phyloP scores from a whole-genome alignment of 2,888 invertebrate genomes.

The Aporophyla nigra region DNA sequence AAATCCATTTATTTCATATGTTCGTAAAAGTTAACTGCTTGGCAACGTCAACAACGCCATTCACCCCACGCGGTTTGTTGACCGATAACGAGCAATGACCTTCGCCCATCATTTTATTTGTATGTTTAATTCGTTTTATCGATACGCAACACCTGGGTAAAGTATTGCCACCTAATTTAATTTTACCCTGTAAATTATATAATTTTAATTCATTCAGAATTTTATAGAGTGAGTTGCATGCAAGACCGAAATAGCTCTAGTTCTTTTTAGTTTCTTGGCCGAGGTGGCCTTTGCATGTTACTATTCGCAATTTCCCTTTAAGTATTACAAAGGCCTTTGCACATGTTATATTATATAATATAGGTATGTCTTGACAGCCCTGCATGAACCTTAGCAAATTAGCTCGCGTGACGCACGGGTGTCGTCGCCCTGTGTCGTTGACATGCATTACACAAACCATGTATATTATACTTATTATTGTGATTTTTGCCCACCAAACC shows the following conservation, averaged over 20 bases:
- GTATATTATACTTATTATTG: constrained; percentile 28
- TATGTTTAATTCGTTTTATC: too few species aligned
- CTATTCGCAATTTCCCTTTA: constrained; percentile 17
- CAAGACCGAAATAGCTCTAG: background rate
- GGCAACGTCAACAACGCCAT: too few species aligned
- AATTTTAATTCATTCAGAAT: too few species aligned
- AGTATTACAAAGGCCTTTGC: background rate
- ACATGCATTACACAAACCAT: constrained; percentile 42
- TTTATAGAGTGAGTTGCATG: background rate
- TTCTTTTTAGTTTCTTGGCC: background rate
- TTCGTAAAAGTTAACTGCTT: too few species aligned
- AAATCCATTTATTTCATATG: too few species aligned
- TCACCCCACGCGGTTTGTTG: too few species aligned
- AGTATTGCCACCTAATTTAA: too few species aligned
- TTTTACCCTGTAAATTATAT: too few species aligned
- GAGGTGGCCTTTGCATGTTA: background rate
- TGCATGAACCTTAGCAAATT: constrained; percentile 46
- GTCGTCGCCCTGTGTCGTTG: constrained; percentile 55
- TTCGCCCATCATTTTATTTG: too few species aligned
- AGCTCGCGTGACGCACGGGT: constrained; percentile 54
- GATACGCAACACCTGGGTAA: too few species aligned
- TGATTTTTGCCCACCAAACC: constrained; percentile 14
- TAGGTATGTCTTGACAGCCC: constrained; percentile 36
- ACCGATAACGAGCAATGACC: too few species aligned
- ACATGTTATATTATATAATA: background rate